A percentile compares a stretch with the other conserved stretches of the same genome.
Conservation (phyloP, 2,113 vertebrate species). For the Psittacara wagleri region DNA sequence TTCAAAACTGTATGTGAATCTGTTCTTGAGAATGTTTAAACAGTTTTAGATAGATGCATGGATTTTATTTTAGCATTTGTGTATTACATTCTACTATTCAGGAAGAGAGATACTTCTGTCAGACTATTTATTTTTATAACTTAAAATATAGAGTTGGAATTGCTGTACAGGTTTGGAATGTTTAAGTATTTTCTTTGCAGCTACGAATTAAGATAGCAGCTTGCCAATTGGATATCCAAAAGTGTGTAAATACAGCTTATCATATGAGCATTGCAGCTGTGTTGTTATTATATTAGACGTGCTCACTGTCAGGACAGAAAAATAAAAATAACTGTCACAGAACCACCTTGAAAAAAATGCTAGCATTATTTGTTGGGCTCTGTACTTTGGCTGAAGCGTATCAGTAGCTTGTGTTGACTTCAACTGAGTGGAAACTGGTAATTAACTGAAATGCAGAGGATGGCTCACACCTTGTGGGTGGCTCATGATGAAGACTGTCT, state of each 20-base stretch:
- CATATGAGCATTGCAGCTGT: neutral
- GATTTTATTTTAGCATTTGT: neutral
- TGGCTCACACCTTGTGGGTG: neutral
- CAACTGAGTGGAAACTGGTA: neutral
- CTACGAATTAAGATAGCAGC: neutral
- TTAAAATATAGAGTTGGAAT: neutral
- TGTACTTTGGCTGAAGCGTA: neutral
- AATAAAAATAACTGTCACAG: neutral
- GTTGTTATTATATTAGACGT: neutral
- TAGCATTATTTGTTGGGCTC: neutral
- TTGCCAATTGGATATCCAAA: accelerated
- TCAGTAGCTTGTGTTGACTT: neutral
- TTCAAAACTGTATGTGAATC: neutral
- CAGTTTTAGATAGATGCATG: neutral
- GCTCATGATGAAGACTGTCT: neutral
- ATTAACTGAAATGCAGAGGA: neutral
- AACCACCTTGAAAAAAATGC: neutral
- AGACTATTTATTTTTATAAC: neutral
- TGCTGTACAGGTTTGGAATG: neutral
- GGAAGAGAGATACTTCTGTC: neutral
- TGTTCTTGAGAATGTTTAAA: neutral
- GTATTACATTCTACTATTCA: neutral
- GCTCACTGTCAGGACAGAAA: neutral
- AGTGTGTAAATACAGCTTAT: neutral
- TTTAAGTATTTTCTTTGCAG: neutral